These are phyloP conservation scores for Amiota mariae DNA, from an alignment of 2,888 invertebrate species.

Conservation along the genomic window DNA sequence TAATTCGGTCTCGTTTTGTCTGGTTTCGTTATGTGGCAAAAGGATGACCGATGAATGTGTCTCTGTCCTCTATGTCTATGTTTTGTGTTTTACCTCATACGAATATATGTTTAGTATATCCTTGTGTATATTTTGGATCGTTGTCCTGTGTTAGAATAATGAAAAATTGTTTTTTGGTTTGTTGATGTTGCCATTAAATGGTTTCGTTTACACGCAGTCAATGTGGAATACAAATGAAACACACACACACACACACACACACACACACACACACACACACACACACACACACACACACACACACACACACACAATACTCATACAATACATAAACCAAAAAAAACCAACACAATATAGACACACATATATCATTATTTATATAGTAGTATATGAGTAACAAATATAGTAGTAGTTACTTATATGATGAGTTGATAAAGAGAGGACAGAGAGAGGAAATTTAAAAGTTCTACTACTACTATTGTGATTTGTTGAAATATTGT, in stretches of 20 bases:
- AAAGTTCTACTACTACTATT: no score
- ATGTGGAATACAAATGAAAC: not conserved
- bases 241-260: conserved; percentile 31
- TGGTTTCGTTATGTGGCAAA: not conserved
- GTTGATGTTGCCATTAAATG: conserved; percentile 57
- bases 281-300: conserved; percentile 32
- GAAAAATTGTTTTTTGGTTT: conserved; percentile 55
- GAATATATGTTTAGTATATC: no score
- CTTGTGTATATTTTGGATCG: conserved; percentile 31
- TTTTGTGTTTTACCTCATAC: not conserved
- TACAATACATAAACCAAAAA: not conserved
- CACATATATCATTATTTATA: conserved; percentile 12
- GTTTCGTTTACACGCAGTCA: conserved; percentile 48
- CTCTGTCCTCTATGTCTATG: not conserved
- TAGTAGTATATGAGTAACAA: no score
- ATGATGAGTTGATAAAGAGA: no score
- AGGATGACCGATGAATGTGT: not conserved
- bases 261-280: conserved; percentile 32
- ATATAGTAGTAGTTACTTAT: no score
- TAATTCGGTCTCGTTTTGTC: not conserved
- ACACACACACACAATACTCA: conserved; percentile 16
- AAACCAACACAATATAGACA: conserved; percentile 3
- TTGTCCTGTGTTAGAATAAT: conserved; percentile 68
- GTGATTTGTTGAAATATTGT: no score
- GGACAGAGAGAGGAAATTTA: no score